Base-by-base conservation (phyloP, 2,888 invertebrate species). In the Acrobasis suavella region DNA sequence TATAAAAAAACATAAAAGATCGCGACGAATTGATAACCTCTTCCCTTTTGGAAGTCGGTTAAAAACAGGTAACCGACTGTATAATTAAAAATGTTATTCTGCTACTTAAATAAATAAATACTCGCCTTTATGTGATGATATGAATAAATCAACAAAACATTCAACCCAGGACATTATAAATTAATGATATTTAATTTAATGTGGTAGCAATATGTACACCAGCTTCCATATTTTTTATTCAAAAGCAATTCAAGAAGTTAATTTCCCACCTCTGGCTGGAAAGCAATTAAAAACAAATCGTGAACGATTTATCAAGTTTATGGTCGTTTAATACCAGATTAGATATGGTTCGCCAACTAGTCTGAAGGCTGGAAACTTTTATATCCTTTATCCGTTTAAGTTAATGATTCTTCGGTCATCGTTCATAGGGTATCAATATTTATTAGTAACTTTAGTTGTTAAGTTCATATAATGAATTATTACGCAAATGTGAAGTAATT, bases 231-330 rank as follows among this genome's bases (percentile, higher is more conserved):
- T 46, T 46, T 46, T 46, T 14, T 7, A 6, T 14, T 12, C 32
- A 32, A 32, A 7, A 32, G 32, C 32, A 7, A 32, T 32, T 46
- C 6, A n/a, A 46, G 46, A 46, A n/a, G 46, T 55, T 38, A 15
- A n/a, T 55, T 32, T 38, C 54, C 54, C 46, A 14, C 14, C 37
- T 38, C 54, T 55, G 54, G 54, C 54, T 55, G 54, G 54, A 55
- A 55, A 55, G 38, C 54, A 55, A 55, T 55, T 38, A 55, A 55
- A 55, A 55, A 55, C n/a, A 38, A 55, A 55, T 55, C 54, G 54
- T 55, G 54, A 37, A n/a, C 54, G 54, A 55, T 55, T 55, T 55
- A 55, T 55, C 54, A 38, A 38, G 54, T 55, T 55, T 55, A 55
- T 55, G 54, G 54, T 38, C 54, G 54, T 55, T 55, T 38, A 55